Evolutionary conservation across 2,888 invertebrate species (phyloP), one percentile per base, ranked within the genome.

Genomic region (Lasioglossum figueresi): DNA sequence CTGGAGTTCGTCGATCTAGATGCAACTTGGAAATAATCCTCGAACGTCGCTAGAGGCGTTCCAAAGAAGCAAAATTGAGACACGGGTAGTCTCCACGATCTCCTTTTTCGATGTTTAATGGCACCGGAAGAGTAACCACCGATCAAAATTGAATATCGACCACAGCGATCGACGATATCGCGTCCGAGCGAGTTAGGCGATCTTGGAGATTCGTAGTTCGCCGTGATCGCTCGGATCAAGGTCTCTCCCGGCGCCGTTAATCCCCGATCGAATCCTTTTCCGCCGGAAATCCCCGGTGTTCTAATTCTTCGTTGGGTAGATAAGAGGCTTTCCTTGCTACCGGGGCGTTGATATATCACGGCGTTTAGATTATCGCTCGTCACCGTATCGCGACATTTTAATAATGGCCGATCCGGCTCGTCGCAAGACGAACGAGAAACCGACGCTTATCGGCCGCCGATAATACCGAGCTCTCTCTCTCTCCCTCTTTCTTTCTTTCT

Each of bases 371-470:
- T 76, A 85, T 87, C 87, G 68, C 34, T 34, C 73, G 66, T 45
- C 63, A 16, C 34, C 45, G 37, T 80, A 84, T 84, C 82, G 82
- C 43, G 70, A 82, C 63, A 71, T 80, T 87, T 76, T 68, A 83
- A 89, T 89, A 83, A 76, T 82, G 72, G 68, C 37, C 59, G 72
- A 75, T 70, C 78, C 73, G 45, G 19, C 80, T 45, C 52, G 72
- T 48, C 66, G 83, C 48, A 40, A 43, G 82, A 77, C 81, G 83
- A 72, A 78, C 80, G 71, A 59, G n/a, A n/a, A 56, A 59, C 23
- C 52, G 37, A 40, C 70, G 37, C 83, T 86, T 89, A 89, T 84
- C 89, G 71, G 40, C 68, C 70, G 34, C 48, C 81, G 89, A 89
- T 89, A 89, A 88, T 70, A 70, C 86, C 48, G 68, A n/a, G 56